Base-by-base conservation (phyloP, 2,888 invertebrate species). In the Rhopalosiphum nymphaeae region DNA sequence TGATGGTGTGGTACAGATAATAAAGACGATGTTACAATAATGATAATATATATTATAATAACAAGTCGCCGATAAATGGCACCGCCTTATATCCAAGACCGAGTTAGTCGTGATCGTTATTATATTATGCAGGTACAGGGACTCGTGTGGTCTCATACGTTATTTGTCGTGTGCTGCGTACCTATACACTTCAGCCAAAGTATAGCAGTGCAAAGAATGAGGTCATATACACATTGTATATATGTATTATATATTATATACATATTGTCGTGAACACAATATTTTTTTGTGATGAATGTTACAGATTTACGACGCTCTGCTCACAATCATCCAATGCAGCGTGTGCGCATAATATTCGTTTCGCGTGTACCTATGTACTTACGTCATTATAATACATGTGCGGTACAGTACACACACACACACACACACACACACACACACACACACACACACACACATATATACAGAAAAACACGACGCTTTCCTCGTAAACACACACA, bases 231-330 rank as follows among this genome's bases (percentile, higher is more conserved):
- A 67, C 42, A 36, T 61, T 25, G 26, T 67, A 29, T 53, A 16
- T 53, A 87, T 46, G 46, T 86, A 46, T 44, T 61, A 61, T 67
- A 16, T 78, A 36, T 36, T 36, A 9, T 78, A 36, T 21, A 36
- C 36, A 78, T 67, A 67, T 78, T 36, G 92, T 92, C 92, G 88
- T n/a, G 78, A 36, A 78, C 78, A 78, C 78, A 78, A n/a, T 87
- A 87, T 87, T 78, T 36, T 36, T 90, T 67, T 92, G 53, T 67
- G 88, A 88, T 88, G 92, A 92, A 92, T 78, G 42, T 53, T 53
- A 78, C 16, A 29, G 67, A 92, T 78, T 92, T 78, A 88, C 86
- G 87, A 86, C 87, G 86, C 56, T 36, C 16, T 42, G 86, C 56
- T 57, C 26, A 49, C 29, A 56, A n/a, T n/a, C 46, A 36, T 92